These are phyloP conservation scores for Tringa solitaria DNA, from an alignment of 2,113 vertebrate species.

Conservation along the genomic window DNA sequence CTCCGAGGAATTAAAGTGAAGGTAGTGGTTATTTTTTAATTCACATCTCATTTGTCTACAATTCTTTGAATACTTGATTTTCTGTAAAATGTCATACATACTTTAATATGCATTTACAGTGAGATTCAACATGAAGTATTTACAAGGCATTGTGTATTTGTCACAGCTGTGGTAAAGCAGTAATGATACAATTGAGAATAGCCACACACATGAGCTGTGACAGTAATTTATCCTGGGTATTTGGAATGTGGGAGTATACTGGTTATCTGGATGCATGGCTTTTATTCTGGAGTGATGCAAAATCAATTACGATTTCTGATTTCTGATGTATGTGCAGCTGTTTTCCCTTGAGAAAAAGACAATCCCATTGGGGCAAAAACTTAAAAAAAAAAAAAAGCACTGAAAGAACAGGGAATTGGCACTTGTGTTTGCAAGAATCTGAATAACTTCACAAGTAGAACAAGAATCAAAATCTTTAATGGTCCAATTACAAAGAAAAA, in stretches of 20 bases:
- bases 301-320: background rate
- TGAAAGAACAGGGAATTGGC: background rate
- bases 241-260: background rate
- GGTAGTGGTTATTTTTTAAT: background rate
- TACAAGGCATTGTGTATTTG: background rate
- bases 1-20: background rate
- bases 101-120: background rate
- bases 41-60: accelerated
- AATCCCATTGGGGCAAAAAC: background rate
- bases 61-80: background rate
- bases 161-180: background rate
- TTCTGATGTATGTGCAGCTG: background rate
- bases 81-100: background rate
- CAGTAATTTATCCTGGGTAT: background rate
- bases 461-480: background rate
- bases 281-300: background rate
- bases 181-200: background rate
- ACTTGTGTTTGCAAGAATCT: background rate
- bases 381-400: background rate
- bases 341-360: background rate
- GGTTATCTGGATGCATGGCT: background rate
- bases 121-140: background rate
- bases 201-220: background rate
- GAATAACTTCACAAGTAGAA: background rate
- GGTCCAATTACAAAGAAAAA: background rate